Percentiles rank a stretch among this genome's conserved stretches.
Evolutionary conservation across 2,888 invertebrate species (phyloP).

Genomic region (Trissolcus japonicus): DNA sequence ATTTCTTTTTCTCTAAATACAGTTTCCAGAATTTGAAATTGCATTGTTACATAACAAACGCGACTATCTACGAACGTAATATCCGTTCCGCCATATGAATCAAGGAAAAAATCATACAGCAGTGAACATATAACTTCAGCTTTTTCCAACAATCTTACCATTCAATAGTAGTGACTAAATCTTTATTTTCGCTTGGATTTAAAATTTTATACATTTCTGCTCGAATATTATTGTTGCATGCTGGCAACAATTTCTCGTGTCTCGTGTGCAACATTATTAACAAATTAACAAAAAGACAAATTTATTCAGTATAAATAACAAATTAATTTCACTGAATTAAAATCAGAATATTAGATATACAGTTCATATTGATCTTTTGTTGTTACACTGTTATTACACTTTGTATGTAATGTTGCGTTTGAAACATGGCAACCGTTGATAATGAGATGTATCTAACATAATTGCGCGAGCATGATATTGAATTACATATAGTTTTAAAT

Average conservation of each 20-base stretch:
- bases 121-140: no score
- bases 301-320: no score
- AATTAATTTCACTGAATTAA: no score
- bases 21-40: slow-evolving; percentile 18
- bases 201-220: no score
- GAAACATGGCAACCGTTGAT: slow-evolving; percentile 44
- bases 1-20: slow-evolving; percentile 31
- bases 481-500: slow-evolving; percentile 30
- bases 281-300: no score
- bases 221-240: no score
- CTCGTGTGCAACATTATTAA: no score
- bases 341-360: not conserved
- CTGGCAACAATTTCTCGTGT: no score
- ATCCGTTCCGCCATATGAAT: not conserved
- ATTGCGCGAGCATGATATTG: slow-evolving; percentile 49
- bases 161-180: no score
- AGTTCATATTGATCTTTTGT: slow-evolving; percentile 18
- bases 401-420: slow-evolving; percentile 21
- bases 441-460: slow-evolving; percentile 49
- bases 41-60: slow-evolving; percentile 11
- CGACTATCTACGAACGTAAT: slow-evolving; percentile 14
- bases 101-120: not conserved
- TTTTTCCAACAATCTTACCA: no score
- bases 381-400: slow-evolving; percentile 38
- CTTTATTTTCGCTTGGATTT: no score